A percentile compares a stretch with the other conserved stretches of the same genome.
phyloP scores from a whole-genome alignment of 1,140 invertebrate species.

The Argopecten irradians region DNA sequence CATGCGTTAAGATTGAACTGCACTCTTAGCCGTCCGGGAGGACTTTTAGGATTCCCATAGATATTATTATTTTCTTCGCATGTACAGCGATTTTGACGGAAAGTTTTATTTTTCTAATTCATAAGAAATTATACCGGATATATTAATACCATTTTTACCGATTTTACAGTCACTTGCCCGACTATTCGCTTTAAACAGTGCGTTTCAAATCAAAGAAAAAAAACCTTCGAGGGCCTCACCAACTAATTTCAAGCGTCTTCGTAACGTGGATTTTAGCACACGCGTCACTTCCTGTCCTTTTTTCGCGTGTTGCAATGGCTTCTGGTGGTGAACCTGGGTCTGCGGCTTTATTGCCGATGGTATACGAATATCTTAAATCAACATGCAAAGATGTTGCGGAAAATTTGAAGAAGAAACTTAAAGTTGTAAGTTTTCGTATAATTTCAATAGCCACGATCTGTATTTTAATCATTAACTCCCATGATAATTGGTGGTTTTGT shows the following conservation, averaged over 20 bases:
- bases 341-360: slow-evolving; percentile 40
- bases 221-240: neutral
- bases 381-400: slow-evolving; percentile 50
- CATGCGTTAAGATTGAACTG: too few relatives aligned
- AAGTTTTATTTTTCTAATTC: too few relatives aligned
- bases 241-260: neutral
- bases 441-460: neutral
- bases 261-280: neutral
- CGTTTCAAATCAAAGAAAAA: too few relatives aligned
- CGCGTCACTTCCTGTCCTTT: neutral
- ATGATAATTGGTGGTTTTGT: neutral
- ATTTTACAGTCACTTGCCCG: too few relatives aligned
- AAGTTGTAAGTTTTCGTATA: slow-evolving; percentile 45
- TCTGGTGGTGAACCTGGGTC: slow-evolving; percentile 26
- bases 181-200: too few relatives aligned
- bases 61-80: too few relatives aligned
- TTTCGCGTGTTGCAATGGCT: slow-evolving; percentile 30
- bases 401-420: slow-evolving; percentile 50
- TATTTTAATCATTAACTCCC: neutral
- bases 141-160: too few relatives aligned
- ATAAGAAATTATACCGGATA: too few relatives aligned
- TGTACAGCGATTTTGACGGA: too few relatives aligned
- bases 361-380: slow-evolving; percentile 54
- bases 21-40: too few relatives aligned
- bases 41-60: too few relatives aligned